Base-by-base conservation (phyloP, 2,113 vertebrate species). In the Vulpes lagopus region DNA sequence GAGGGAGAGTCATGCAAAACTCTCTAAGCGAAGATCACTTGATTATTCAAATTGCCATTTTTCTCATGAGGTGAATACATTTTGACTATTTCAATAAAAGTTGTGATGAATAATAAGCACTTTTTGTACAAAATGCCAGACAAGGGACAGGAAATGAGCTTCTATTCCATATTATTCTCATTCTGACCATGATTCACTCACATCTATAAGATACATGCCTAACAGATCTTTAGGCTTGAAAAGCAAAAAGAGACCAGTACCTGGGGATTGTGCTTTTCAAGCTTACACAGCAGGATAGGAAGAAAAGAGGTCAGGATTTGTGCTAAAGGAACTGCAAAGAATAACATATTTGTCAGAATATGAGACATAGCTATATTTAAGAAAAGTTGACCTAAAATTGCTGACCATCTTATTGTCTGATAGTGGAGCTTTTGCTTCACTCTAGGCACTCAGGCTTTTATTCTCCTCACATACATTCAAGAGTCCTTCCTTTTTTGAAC, bases 291-390 rank as follows among this genome's bases (percentile, higher is more conserved):
- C 87, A 97, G 79, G 67, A 95, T 69, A 62, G 53, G 90, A 91
- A 94, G 87, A 95, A 97, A 98, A 96, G 95, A 97, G 76, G 92
- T 95, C 95, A 96, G 91, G 57, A 92, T 90, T 79, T 96, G 80
- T 92, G 60, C 96, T 96, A 94, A 94, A 95, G 85, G 49, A 94
- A 94, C 76, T 74, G 87, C 87, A 96, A 90, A 95, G 88, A 97
- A 96, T 92, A 92, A 81, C 51, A 30, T 95, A 96, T 87, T 95
- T 97, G 90, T 93, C 78, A 89, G 76, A 93, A 74, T 87, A 92
- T 35, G 76, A 96, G 79, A 85, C 22, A 81, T n/a, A 73, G 73
- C 78, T 92, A 94, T 73, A 93, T 93, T 94, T 79, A 71, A 81
- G 43, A 92, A 95, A 95, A 69, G n/a, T 4, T 96, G 95, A 80